Evolutionary conservation across 2,888 invertebrate genomes (phyloP).

Genomic region (Netelia melanura): DNA sequence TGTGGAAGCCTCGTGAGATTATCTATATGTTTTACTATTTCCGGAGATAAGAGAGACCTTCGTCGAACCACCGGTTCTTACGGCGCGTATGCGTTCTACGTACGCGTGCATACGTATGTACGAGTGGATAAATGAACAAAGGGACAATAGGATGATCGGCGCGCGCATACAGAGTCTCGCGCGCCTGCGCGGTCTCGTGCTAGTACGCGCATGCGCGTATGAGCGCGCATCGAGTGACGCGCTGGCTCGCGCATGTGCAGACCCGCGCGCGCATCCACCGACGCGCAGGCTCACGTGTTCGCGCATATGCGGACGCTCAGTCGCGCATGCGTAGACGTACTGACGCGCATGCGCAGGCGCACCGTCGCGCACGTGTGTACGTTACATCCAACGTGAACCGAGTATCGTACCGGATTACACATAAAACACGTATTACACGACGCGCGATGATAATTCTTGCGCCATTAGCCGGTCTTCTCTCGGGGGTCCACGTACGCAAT

Average conservation of each 20-base stretch:
- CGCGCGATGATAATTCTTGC: conserved; percentile 69
- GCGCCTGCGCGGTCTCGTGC: too few species aligned
- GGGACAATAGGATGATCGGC: too few species aligned
- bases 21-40: conserved; percentile 31
- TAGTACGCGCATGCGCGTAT: too few species aligned
- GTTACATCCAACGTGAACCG: background rate
- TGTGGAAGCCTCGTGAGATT: background rate
- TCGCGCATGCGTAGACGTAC: too few species aligned
- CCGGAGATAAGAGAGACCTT: conserved; percentile 29
- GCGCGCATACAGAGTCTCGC: too few species aligned
- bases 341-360: too few species aligned
- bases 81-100: too few species aligned
- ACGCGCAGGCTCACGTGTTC: too few species aligned
- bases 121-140: background rate
- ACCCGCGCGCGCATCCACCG: too few species aligned
- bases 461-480: conserved; percentile 62
- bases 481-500: conserved; percentile 16
- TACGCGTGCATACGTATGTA: background rate
- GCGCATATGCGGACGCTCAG: too few species aligned
- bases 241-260: too few species aligned
- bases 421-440: conserved; percentile 50
- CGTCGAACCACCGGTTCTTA: background rate
- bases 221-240: too few species aligned
- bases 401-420: conserved; percentile 25
- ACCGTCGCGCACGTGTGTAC: background rate